Evolutionary conservation across 2,113 vertebrate species (phyloP), one percentile per base, ranked within the genome.

Genomic region (Mirza zaza): DNA sequence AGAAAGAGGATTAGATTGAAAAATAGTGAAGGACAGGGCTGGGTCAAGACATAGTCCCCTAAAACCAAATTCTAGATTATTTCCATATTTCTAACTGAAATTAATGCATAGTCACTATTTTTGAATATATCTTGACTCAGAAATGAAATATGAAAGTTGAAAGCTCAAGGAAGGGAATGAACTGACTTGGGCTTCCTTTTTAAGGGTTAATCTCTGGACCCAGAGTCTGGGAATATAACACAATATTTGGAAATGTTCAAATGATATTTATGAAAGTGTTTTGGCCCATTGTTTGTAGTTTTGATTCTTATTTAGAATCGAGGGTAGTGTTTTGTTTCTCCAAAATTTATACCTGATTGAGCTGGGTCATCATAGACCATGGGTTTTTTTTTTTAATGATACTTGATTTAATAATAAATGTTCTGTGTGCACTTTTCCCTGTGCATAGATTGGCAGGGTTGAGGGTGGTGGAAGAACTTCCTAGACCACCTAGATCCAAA

Each of bases 391-490:
- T 59, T 75, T 71, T 63, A 25, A 36, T 48, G 32, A 65, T 48
- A 4, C 57, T 23, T 57, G 17, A 27, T 61, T 76, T 88, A 65
- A 11, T 87, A 9, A 61, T 67, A 52, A 52, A 52, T 52, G 50
- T 52, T 52, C 50, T 15, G 50, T 52, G 50, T 52, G 14, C 14
- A 17, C 15, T 10, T 14, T 23, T 12, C 34, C 5, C 9, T 14
- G 36, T 11, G 55, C 29, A 7, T 3, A 2, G 70, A 9, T 7
- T 3, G 7, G 13, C 6, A 0, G 14, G 20, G 27, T 27, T 20
- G 27, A 20, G n/a, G 20, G n/a, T 14, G 59, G 6, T 0, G 1
- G 25, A 4, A 29, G 25, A 32, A 5, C 9, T 8, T 0, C 0
- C 12, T 5, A 34, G 20, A 0, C 21, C 8, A 17, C 50, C 45